phyloP scores from a whole-genome alignment of 1,140 invertebrate species.

The Thaumatotibia leucotreta region DNA sequence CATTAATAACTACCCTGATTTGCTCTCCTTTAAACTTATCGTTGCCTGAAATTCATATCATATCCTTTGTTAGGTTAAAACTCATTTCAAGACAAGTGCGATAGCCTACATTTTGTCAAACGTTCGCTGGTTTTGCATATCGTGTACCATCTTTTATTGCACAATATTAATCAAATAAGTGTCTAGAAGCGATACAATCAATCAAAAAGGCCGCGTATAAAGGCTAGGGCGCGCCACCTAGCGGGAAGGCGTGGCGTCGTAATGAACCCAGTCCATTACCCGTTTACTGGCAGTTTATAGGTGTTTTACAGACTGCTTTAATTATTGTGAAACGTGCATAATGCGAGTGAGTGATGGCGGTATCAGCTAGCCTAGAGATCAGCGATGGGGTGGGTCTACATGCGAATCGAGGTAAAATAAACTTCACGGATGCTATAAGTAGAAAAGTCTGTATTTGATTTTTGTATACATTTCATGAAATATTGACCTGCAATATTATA shows the following conservation, averaged over 20 bases:
- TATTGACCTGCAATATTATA: no score
- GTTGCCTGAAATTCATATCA: no score
- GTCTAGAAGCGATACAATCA: slow-evolving; percentile 29
- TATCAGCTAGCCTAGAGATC: neutral
- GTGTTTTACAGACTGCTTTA: slow-evolving; percentile 59
- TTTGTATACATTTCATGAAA: no score
- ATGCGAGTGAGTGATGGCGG: slow-evolving; percentile 37
- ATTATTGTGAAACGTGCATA: slow-evolving; percentile 55
- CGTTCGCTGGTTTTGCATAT: no score
- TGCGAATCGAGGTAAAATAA: neutral
- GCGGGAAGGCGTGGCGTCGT: slow-evolving; percentile 51
- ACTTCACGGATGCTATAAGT: no score
- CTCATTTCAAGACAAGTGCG: no score
- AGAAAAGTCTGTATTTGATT: no score
- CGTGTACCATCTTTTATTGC: neutral
- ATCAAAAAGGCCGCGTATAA: slow-evolving; percentile 28
- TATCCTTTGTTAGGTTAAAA: no score
- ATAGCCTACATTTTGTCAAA: no score
- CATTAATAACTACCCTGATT: no score
- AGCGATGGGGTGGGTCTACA: neutral
- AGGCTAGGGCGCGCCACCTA: slow-evolving; percentile 53
- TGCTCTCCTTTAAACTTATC: no score
- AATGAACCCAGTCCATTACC: slow-evolving; percentile 59
- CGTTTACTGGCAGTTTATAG: slow-evolving; percentile 64
- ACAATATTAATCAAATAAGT: neutral